These are phyloP conservation scores for Cantharis rufa DNA, from an alignment of 2,888 invertebrate species.

Conservation along the genomic window DNA sequence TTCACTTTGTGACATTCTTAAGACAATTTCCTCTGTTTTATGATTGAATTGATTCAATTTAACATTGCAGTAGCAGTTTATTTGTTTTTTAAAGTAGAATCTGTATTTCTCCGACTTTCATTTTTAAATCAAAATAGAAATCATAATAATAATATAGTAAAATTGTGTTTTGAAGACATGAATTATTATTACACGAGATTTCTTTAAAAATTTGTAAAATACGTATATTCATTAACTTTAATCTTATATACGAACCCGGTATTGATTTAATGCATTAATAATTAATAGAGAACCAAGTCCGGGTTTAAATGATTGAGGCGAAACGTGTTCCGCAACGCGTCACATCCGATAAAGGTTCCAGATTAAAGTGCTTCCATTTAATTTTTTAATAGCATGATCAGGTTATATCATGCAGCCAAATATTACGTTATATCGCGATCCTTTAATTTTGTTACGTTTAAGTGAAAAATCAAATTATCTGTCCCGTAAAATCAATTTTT, in stretches of 20 bases:
- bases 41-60: constrained; percentile 41
- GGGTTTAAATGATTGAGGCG: constrained; percentile 31
- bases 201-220: background rate
- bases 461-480: background rate
- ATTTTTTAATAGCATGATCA: constrained; percentile 27
- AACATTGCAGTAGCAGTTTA: constrained; percentile 13
- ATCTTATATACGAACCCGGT: background rate
- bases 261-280: constrained; percentile 29
- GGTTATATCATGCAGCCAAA: constrained; percentile 12
- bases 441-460: background rate
- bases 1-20: constrained; percentile 36
- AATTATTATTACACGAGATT: background rate
- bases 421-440: constrained; percentile 3
- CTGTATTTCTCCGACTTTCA: background rate
- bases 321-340: constrained; percentile 26
- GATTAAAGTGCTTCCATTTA: constrained; percentile 29
- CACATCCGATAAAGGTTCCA: constrained; percentile 28
- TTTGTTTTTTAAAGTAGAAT: background rate
- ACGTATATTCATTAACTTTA: background rate
- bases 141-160: background rate
- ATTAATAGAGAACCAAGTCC: constrained; percentile 29
- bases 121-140: background rate
- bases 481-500: background rate
- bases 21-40: constrained; percentile 43
- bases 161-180: background rate